Conservation (phyloP, 2,888 invertebrate genomes). For the Eristalis pertinax region DNA sequence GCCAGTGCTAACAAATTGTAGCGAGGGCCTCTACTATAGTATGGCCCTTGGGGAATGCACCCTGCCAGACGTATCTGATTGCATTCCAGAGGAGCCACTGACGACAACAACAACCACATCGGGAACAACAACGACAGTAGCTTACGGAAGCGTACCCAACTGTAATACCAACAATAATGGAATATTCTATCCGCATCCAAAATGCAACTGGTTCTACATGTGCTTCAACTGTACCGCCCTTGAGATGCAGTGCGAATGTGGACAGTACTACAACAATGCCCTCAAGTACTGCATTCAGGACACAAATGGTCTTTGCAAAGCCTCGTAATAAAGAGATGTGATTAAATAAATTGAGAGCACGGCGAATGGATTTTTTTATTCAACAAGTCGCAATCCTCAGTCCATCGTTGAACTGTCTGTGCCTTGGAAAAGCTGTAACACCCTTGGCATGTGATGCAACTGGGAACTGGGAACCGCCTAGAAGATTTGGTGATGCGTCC, state of each 20-base stretch:
- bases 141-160: neutral
- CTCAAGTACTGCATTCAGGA: slow-evolving; percentile 34
- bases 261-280: slow-evolving; percentile 30
- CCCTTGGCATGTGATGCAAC: neutral
- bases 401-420: too few relatives aligned
- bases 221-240: slow-evolving; percentile 34
- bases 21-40: slow-evolving; percentile 52
- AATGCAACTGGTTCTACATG: slow-evolving; percentile 57
- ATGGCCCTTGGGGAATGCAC: slow-evolving; percentile 30
- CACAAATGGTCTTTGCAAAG: slow-evolving; percentile 10
- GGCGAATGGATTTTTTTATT: neutral
- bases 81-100: slow-evolving; percentile 12
- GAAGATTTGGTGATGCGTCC: too few relatives aligned
- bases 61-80: slow-evolving; percentile 10
- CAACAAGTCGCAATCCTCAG: neutral
- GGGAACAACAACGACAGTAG: neutral
- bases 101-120: neutral
- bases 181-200: slow-evolving; percentile 23
- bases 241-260: slow-evolving; percentile 34
- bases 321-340: slow-evolving; percentile 17
- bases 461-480: too few relatives aligned
- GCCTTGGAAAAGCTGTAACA: too few relatives aligned
- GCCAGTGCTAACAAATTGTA: slow-evolving; percentile 36
- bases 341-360: slow-evolving; percentile 12
- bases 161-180: slow-evolving; percentile 36